Evolutionary conservation across 2,888 invertebrate species (phyloP).

Genomic region (Pristionchus entomophagus): DNA sequence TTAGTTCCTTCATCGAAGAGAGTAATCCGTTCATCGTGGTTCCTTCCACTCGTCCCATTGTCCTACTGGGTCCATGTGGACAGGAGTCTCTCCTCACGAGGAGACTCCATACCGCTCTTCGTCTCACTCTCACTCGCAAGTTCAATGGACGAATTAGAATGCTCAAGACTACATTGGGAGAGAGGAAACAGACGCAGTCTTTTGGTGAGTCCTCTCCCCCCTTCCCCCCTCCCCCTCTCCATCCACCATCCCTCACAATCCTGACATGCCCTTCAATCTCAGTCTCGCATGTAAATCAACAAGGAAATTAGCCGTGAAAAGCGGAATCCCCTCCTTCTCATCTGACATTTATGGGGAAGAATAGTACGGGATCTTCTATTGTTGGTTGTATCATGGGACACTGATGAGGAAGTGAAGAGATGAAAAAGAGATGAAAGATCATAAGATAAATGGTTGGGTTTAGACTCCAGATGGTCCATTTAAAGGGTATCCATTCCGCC

Average conservation of each 20-base stretch:
- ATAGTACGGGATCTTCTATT: neutral
- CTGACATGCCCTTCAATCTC: constrained; percentile 29
- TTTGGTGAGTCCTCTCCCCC: neutral
- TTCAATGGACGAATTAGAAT: constrained; percentile 39
- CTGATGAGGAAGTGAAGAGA: neutral
- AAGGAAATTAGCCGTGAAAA: constrained; percentile 46
- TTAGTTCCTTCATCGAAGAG: constrained; percentile 25
- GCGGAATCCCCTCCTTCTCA: too few relatives aligned
- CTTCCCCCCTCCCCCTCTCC: too few relatives aligned
- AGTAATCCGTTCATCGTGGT: constrained; percentile 94
- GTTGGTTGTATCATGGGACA: neutral
- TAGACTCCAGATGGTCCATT: constrained; percentile 24
- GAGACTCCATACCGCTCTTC: constrained; percentile 17
- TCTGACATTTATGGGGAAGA: too few relatives aligned
- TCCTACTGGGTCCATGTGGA: constrained; percentile 89
- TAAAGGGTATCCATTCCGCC: constrained; percentile 35
- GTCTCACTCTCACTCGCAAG: neutral
- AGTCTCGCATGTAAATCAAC: constrained; percentile 34
- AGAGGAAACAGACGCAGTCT: constrained; percentile 16
- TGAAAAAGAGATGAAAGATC: neutral
- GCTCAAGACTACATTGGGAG: constrained; percentile 41
- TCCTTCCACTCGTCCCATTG: constrained; percentile 98
- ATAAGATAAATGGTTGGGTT: constrained; percentile 23
- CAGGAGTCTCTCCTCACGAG: constrained; percentile 41
- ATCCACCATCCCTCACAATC: neutral